Base-by-base conservation (phyloP, 2,888 invertebrate genomes). In the Formica aserva region DNA sequence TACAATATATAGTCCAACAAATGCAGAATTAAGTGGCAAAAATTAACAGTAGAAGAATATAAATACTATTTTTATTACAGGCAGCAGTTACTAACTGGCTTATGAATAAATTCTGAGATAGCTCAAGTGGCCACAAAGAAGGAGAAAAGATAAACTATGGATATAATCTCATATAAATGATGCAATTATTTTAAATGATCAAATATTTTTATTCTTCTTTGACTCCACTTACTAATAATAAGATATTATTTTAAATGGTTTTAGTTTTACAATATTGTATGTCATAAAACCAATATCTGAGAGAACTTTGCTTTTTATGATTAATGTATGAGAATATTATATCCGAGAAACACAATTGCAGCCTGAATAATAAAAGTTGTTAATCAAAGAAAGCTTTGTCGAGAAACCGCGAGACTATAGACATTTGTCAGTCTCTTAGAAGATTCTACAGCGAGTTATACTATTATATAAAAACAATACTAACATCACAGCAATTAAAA, bases 1-100 rank as follows among this genome's bases (percentile, higher is more conserved):
- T 87, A 76, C 26, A 89, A 82, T 55, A 0, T 89, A 67, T 67
- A n/a, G n/a, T 89, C 5, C 76, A 86, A 55, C 80, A 75, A 63
- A 69, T 62, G 9, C 22, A 32, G 52, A 15, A 45, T 41, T 29
- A 2, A 74, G 13, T 72, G 38, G 5, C 29, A 41, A 60, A n/a
- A 41, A 69, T 6, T 71, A 71, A 55, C 26, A 74, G 18, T 48
- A 48, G 18, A 18, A 6, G 1, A 18, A 18, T 48, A 18, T 48
- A 18, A 48, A 48, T 48, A 48, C 45, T 5, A 45, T 6, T 48
- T 48, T 6, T 6, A 48, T 8, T 48, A 6, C 48, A 45, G 45
- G 15, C 15, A 18, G 4, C 18, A 48, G 6, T 48, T 18, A 48
- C 18, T 18, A 18, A 48, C 8, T 48, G 18, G 1, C 13, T 18